These are phyloP conservation scores for Aplocera efformata DNA, from an alignment of 2,888 invertebrate genomes.

Conservation along the genomic window DNA sequence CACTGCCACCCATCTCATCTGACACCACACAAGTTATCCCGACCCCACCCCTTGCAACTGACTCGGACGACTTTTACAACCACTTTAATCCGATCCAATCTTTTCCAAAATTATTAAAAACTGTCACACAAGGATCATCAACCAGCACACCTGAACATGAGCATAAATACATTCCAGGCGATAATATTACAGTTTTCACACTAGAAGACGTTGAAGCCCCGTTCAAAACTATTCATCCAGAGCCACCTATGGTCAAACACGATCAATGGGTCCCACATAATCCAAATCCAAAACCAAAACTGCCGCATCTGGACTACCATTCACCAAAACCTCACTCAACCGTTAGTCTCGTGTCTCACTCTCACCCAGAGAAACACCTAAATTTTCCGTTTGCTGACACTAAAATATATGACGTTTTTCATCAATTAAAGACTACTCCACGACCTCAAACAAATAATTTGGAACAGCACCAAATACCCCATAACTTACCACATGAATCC, in stretches of 20 bases:
- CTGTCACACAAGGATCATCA: conserved; percentile 27
- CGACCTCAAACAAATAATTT: conserved; percentile 16
- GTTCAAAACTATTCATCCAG: conserved; percentile 45
- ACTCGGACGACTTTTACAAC: conserved; percentile 47
- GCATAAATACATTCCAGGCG: conserved; percentile 25
- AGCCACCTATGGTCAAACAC: conserved; percentile 31
- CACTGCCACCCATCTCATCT: conserved; percentile 42
- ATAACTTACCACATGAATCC: conserved; percentile 34
- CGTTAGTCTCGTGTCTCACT: conserved; percentile 23
- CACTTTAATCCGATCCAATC: conserved; percentile 48
- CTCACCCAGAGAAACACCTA: conserved; percentile 30
- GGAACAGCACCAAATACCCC: conserved; percentile 28
- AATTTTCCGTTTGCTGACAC: conserved; percentile 35
- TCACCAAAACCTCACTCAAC: conserved; percentile 23
- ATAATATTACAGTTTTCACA: conserved; percentile 53
- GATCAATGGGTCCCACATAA: conserved; percentile 28
- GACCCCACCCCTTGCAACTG: conserved; percentile 41
- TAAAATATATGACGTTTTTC: conserved; percentile 36
- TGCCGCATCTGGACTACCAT: conserved; percentile 11
- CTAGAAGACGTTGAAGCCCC: conserved; percentile 42
- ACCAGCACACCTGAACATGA: conserved; percentile 16
- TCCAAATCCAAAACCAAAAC: conserved; percentile 10
- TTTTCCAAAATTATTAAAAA: conserved; percentile 46
- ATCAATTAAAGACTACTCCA: conserved; percentile 18
- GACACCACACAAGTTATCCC: conserved; percentile 39